phyloP scores from a whole-genome alignment of 2,888 invertebrate species.

The Heteromyza rotundicornis region DNA sequence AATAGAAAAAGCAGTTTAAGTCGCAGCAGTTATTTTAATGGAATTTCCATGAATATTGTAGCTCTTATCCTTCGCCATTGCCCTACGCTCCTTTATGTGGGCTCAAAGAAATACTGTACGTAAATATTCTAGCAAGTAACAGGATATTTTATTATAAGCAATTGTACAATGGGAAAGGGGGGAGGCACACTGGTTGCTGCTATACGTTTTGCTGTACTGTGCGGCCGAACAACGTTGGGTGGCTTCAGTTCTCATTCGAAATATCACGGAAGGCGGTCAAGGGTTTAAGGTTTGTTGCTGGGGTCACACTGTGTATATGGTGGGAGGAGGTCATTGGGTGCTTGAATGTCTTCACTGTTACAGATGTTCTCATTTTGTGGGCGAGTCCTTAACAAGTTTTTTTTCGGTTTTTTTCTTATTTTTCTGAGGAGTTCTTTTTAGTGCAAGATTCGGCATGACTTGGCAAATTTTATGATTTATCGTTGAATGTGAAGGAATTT shows the following conservation, averaged over 20 bases:
- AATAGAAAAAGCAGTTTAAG: background rate
- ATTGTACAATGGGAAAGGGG: too few species aligned
- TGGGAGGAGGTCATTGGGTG: background rate
- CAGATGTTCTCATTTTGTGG: background rate
- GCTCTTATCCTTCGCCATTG: too few species aligned
- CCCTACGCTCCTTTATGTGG: too few species aligned
- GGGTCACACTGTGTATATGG: background rate
- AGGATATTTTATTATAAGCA: too few species aligned
- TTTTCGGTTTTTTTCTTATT: background rate
- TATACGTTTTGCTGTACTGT: background rate
- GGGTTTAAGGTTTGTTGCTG: slow-evolving; percentile 15
- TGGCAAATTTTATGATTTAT: background rate
- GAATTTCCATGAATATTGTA: background rate
- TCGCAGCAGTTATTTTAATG: background rate
- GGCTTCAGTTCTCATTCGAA: background rate
- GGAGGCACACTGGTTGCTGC: too few species aligned
- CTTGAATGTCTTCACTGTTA: background rate
- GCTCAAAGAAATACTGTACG: too few species aligned
- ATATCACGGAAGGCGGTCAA: slow-evolving; percentile 15
- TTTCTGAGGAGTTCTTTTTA: background rate
- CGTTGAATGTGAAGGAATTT: background rate
- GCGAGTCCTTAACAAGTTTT: too few species aligned
- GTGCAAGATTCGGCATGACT: background rate
- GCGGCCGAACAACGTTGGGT: background rate
- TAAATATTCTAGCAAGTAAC: too few species aligned